phyloP scores from a whole-genome alignment of 2,888 invertebrate species.

The Trypoxylon attenuatum region DNA sequence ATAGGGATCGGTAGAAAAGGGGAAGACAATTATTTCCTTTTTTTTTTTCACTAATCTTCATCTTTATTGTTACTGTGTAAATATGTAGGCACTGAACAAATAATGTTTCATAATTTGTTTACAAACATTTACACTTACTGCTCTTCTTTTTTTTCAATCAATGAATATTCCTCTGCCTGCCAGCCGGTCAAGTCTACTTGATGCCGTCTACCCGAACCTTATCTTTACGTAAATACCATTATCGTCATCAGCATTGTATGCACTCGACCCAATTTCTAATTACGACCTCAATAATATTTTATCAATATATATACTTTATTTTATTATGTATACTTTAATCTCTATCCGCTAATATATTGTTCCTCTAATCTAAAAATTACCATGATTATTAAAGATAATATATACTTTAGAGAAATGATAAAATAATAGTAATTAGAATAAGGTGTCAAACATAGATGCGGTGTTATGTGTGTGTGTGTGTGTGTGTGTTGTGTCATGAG shows the following conservation, averaged over 20 bases:
- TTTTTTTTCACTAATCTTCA: slow-evolving; percentile 71
- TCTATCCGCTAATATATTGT: slow-evolving; percentile 72
- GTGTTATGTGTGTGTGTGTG: slow-evolving; percentile 50
- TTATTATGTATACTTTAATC: slow-evolving; percentile 62
- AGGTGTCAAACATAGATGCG: slow-evolving; percentile 56
- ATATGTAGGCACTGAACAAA: slow-evolving; percentile 75
- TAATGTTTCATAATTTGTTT: slow-evolving; percentile 74
- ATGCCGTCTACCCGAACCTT: slow-evolving; percentile 55
- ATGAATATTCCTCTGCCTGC: slow-evolving; percentile 66
- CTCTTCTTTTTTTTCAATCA: slow-evolving; percentile 68
- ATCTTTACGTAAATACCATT: slow-evolving; percentile 48
- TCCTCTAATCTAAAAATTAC: slow-evolving; percentile 71
- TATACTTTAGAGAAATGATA: background rate
- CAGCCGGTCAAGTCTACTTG: slow-evolving; percentile 56
- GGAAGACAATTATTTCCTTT: no score
- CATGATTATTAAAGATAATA: slow-evolving; percentile 68
- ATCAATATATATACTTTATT: slow-evolving; percentile 68
- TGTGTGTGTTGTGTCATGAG: slow-evolving; percentile 4
- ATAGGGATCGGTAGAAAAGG: background rate
- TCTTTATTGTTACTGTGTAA: slow-evolving; percentile 74
- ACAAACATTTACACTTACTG: slow-evolving; percentile 74
- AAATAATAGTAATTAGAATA: slow-evolving; percentile 60
- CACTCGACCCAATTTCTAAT: slow-evolving; percentile 67
- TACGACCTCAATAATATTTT: slow-evolving; percentile 70
- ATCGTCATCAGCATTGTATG: slow-evolving; percentile 65